phyloP scores from a whole-genome alignment of 2,113 vertebrate species.

The Dryoscopus gambensis region DNA sequence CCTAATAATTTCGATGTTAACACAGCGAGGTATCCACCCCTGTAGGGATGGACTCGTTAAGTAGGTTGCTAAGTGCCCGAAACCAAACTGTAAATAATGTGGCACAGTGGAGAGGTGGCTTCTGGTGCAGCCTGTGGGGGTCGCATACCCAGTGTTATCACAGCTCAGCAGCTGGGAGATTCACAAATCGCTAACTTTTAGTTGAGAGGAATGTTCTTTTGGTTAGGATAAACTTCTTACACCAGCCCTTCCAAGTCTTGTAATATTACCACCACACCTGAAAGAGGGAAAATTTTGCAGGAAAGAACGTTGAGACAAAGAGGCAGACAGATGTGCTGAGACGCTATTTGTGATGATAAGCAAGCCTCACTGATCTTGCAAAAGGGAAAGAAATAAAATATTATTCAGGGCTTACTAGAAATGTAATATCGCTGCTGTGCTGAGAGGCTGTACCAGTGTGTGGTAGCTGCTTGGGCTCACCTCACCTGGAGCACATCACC shows the following conservation, averaged over 20 bases:
- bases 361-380: background rate
- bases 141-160: rapidly evolving
- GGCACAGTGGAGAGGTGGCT: background rate
- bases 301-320: background rate
- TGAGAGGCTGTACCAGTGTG: background rate
- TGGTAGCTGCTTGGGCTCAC: background rate
- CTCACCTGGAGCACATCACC: background rate
- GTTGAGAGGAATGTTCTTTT: background rate
- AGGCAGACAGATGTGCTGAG: background rate
- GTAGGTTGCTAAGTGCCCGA: background rate
- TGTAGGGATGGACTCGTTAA: background rate
- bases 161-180: background rate
- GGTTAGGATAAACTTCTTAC: background rate
- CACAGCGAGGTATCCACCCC: background rate
- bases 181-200: background rate
- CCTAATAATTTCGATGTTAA: background rate
- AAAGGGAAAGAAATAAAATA: background rate
- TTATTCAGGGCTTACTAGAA: background rate
- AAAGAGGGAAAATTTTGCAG: background rate
- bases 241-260: background rate
- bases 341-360: background rate
- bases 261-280: background rate
- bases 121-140: background rate
- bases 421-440: background rate
- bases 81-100: background rate